Percentiles rank a stretch among this genome's conserved stretches.
These are phyloP conservation scores for Calosoma granatense DNA, from an alignment of 1,140 invertebrate species.

Conservation along the genomic window DNA sequence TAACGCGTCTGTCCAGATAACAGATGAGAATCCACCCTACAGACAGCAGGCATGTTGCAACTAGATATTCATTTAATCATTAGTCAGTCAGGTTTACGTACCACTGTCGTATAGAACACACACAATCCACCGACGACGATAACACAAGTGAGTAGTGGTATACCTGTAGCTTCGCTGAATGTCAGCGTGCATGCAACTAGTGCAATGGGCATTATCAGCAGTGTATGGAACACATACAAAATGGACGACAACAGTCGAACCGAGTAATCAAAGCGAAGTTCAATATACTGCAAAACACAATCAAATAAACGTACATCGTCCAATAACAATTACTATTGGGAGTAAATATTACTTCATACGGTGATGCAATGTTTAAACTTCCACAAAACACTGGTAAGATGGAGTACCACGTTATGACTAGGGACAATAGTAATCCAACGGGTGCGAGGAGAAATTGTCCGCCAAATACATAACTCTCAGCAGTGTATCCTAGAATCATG, in stretches of 20 bases:
- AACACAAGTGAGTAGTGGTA: background rate
- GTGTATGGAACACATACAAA: background rate
- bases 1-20: conserved; percentile 62
- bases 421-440: background rate
- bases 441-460: background rate
- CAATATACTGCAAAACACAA: background rate
- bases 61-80: too few species aligned
- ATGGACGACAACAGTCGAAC: background rate
- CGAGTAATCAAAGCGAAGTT: background rate
- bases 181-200: background rate
- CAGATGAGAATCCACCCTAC: conserved; percentile 41
- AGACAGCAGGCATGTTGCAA: background rate
- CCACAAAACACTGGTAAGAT: background rate
- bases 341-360: background rate
- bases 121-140: background rate
- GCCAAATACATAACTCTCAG: background rate
- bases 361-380: background rate
- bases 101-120: background rate
- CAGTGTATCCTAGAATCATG: background rate
- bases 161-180: background rate
- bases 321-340: background rate
- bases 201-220: background rate
- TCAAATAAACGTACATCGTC: too few species aligned
- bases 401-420: background rate
- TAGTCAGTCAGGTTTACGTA: background rate